Evolutionary conservation across 2,888 invertebrate genomes (phyloP), one percentile per base, ranked within the genome.

Genomic region (Incurvaria masculella): DNA sequence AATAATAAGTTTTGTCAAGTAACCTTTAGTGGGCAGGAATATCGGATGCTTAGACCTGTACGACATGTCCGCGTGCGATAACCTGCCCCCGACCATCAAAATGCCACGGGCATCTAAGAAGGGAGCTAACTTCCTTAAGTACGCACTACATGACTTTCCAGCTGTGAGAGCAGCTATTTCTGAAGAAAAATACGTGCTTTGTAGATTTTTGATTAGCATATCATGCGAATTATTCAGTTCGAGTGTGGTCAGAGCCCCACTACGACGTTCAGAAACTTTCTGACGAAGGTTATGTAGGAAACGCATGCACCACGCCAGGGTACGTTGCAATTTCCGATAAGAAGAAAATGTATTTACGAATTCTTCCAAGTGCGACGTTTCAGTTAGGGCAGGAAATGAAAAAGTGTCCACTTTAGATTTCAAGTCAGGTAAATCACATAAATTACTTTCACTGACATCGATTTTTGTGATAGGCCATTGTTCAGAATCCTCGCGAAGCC

Each of bases 41-140:
- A 33, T 4, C 8, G 33, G 33, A 11, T 33, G 33, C 14, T 33
- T 8, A 33, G 6, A 14, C 8, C 11, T 14, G 14, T 33, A 33
- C 4, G 33, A n/a, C 33, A 33, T 4, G 14, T 33, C 14, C 14
- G 33, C 8, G 3, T 14, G 14, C 3, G 11, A 14, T 4, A 33
- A n/a, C 3, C 33, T 8, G 14, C 33, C 60, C 26, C 62, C 61
- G 11, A 61, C 61, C 47, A 59, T 51, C 23, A 61, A 49, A 18
- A 59, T 40, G 16, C 33, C 33, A 33, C 14, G 3, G 8, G 33
- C 8, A 33, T 33, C 33, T 8, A 33, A 14, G 14, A 33, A 33
- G 4, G 33, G 33, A 33, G 3, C 14, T n/a, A 33, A 33, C 14
- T 33, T 33, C 14, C 14, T 33, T 4, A 33, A 14, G 8, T 8